These are phyloP conservation scores for Allacma fusca DNA, from an alignment of 2,888 invertebrate species.

Conservation along the genomic window DNA sequence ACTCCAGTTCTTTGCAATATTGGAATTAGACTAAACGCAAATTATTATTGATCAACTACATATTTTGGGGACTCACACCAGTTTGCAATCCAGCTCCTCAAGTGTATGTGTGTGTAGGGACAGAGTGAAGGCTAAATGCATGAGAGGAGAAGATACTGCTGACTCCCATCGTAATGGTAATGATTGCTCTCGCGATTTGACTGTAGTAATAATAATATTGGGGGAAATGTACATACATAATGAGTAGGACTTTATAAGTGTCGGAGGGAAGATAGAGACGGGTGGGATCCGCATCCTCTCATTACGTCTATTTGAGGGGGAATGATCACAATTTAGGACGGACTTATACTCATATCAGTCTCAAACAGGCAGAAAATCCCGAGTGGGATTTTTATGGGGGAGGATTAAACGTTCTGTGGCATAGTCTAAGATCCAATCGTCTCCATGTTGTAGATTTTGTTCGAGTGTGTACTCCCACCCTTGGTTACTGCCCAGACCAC, in stretches of 20 bases:
- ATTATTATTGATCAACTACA: no score
- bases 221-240: slow-evolving; percentile 2
- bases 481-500: no score
- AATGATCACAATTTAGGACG: slow-evolving; percentile 44
- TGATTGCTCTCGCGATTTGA: not conserved
- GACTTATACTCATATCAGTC: slow-evolving; percentile 44
- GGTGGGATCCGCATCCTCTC: slow-evolving; percentile 16
- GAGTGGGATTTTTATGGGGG: slow-evolving; percentile 26
- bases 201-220: slow-evolving; percentile 7
- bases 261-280: not conserved
- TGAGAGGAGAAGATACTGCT: not conserved
- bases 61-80: no score
- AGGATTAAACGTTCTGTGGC: slow-evolving; percentile 30
- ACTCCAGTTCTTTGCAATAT: no score
- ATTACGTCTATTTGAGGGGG: slow-evolving; percentile 27
- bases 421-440: not conserved
- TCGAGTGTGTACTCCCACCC: not conserved
- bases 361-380: slow-evolving; percentile 44
- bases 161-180: not conserved
- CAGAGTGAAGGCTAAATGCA: not conserved
- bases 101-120: not conserved
- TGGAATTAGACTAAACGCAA: no score
- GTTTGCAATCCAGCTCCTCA: no score
- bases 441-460: not conserved
- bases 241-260: not conserved